Base-by-base conservation (phyloP, 2,888 invertebrate species). In the Epinotia bilunana region DNA sequence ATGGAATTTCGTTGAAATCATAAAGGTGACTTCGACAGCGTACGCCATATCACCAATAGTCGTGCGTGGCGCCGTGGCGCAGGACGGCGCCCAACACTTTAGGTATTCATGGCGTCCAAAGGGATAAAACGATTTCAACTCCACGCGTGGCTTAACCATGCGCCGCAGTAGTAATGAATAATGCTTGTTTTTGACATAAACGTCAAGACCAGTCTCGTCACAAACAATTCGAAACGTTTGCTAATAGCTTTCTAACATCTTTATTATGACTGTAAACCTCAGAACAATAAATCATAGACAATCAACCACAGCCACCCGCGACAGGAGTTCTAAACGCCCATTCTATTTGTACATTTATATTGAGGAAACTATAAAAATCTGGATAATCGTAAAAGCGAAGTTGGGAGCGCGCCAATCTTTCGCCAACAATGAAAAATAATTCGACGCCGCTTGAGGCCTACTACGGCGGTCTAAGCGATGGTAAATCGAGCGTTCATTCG, bases 321-420 rank as follows among this genome's bases (percentile, higher is more conserved):
- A 72, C 72, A 53, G 67, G 46, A 65, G 62, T 72, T 62, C 55
- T 71, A 64, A 75, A 71, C 74, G 71, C 72, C 61, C 71, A 72
- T 75, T 65, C 75, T 75, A 75, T 75, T 75, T 70, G 67, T 88
- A 87, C 86, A 86, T 88, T 91, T 92, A 91, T 90, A 90, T 91
- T 87, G 89, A 92, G 92, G 91, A 92, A 93, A 91, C 91, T 87
- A 91, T 93, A 92, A 93, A 75, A 90, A 90, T 86, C 81, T 85
- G 90, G 89, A 90, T 92, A 91, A 93, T 91, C 92, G 89, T 93
- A 92, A 93, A 93, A 91, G 90, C 90, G 80, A 85, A 87, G 87
- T 92, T 93, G 93, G 93, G 84, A 80, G 82, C 76, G 76, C 78
- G 92, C 93, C 93, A 93, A 88, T 81, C 84, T 82, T 80, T 80